Conservation (phyloP, 2,113 vertebrate species). For the Pongo abelii region DNA sequence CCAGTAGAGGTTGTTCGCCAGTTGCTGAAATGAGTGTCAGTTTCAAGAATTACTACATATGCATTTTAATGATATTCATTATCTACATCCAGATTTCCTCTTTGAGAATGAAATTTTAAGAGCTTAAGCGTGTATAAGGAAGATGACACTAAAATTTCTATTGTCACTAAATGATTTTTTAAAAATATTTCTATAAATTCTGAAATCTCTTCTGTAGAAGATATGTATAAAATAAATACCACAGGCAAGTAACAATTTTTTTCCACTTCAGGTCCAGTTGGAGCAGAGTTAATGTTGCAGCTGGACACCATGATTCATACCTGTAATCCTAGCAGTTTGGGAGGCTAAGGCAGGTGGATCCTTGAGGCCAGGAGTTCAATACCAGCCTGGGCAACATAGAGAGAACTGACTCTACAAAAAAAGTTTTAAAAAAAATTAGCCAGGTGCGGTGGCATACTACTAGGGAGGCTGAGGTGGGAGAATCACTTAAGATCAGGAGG, state of each 20-base stretch:
- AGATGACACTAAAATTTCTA: background rate
- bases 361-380: too few relatives aligned
- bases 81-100: background rate
- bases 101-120: background rate
- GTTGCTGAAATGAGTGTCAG: background rate
- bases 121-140: background rate
- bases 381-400: too few relatives aligned
- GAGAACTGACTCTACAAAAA: too few relatives aligned
- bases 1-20: background rate
- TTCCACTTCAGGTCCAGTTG: background rate
- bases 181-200: background rate
- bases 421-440: too few relatives aligned
- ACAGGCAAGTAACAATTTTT: background rate
- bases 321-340: too few relatives aligned
- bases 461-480: too few relatives aligned
- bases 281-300: too few relatives aligned
- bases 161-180: background rate
- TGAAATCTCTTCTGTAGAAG: conserved; percentile 7
- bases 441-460: too few relatives aligned
- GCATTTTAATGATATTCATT: background rate
- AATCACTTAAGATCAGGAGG: too few relatives aligned
- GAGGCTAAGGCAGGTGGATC: too few relatives aligned
- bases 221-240: background rate
- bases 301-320: too few relatives aligned
- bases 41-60: background rate